These are phyloP conservation scores for Pygocentrus nattereri DNA, from an alignment of 2,797 vertebrate genomes.

Conservation along the genomic window DNA sequence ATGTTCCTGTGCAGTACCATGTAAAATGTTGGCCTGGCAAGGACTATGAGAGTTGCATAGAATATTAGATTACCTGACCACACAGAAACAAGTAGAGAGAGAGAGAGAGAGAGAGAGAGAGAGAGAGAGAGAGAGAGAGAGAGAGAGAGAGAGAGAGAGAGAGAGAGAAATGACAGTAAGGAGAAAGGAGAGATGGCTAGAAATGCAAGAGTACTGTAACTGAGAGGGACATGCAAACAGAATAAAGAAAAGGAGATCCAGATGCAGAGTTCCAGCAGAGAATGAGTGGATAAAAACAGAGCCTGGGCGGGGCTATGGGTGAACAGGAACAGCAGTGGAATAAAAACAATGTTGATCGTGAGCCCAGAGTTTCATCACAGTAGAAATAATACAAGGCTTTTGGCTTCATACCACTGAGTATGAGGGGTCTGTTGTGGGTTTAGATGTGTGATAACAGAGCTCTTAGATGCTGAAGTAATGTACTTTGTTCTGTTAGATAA, in stretches of 20 bases:
- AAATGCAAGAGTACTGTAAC: slow-evolving; percentile 33
- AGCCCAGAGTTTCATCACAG: slow-evolving; percentile 6
- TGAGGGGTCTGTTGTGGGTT: slow-evolving; percentile 1
- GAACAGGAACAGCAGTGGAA: slow-evolving; percentile 14
- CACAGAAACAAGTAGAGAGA: slow-evolving; percentile 12
- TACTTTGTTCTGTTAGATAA: background rate
- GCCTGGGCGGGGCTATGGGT: background rate
- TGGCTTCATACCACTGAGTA: background rate
- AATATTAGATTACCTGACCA: slow-evolving; percentile 51
- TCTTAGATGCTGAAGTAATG: slow-evolving; percentile 3
- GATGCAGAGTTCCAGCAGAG: slow-evolving; percentile 24
- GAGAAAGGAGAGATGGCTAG: slow-evolving; percentile 7
- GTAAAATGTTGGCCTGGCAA: slow-evolving; percentile 17
- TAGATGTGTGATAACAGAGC: slow-evolving; percentile 2
- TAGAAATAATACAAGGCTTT: slow-evolving; percentile 2
- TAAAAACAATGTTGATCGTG: slow-evolving; percentile 8
- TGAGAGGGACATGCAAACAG: slow-evolving; percentile 23
- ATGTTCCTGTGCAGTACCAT: background rate
- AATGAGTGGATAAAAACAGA: background rate
- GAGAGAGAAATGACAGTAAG: slow-evolving; percentile 36
- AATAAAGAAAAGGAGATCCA: slow-evolving; percentile 38
- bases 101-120: slow-evolving; percentile 31
- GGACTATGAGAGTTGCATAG: slow-evolving; percentile 26
- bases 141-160: slow-evolving; percentile 23
- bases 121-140: slow-evolving; percentile 1